phyloP scores from a whole-genome alignment of 2,113 vertebrate genomes.

The Crypturellus undulatus region DNA sequence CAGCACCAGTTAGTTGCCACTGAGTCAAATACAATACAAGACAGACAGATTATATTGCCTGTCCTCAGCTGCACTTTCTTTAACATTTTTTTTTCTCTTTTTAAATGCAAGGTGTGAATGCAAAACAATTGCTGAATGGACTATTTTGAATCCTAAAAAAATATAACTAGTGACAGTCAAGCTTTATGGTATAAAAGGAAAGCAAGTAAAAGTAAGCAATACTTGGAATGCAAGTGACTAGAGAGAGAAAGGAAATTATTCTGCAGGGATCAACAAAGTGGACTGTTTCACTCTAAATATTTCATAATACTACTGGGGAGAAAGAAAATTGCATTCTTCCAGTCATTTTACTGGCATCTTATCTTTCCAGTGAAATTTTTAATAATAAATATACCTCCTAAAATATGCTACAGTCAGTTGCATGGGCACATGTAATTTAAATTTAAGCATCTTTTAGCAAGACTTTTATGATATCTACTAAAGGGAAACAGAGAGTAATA shows the following conservation, averaged over 20 bases:
- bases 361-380: constrained; percentile 39
- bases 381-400: not conserved
- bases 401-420: not conserved
- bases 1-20: constrained; percentile 46
- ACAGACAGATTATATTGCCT: constrained; percentile 37
- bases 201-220: constrained; percentile 40
- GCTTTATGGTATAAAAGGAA: constrained; percentile 59
- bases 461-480: not conserved
- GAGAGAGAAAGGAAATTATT: constrained; percentile 1
- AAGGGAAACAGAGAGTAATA: not conserved
- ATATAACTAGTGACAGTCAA: constrained; percentile 14
- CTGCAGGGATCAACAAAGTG: constrained; percentile 19
- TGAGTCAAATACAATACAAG: constrained; percentile 48
- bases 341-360: constrained; percentile 24
- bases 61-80: constrained; percentile 56
- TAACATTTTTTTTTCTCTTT: not conserved
- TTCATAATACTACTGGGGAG: constrained; percentile 8
- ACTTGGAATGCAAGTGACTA: constrained; percentile 17
- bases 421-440: not conserved
- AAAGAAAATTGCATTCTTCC: not conserved
- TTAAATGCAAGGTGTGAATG: constrained; percentile 61
- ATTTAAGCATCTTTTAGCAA: not conserved
- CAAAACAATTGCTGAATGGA: constrained; percentile 48
- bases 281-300: not conserved
- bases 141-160: constrained; percentile 62